phyloP scores from a whole-genome alignment of 2,888 invertebrate species.

The Antheraea assamensis region DNA sequence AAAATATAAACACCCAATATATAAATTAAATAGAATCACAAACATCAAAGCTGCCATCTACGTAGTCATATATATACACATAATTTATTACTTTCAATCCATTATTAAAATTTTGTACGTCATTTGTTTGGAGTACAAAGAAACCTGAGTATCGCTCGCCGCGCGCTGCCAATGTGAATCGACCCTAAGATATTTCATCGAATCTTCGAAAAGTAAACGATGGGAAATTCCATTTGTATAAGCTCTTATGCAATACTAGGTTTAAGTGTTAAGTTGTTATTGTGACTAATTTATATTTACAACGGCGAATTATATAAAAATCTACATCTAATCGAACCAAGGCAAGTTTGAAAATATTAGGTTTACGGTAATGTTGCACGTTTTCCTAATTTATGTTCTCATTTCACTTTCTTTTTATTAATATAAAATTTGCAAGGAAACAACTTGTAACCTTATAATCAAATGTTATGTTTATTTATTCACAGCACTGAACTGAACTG shows the following conservation, averaged over 20 bases:
- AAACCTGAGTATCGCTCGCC: not conserved
- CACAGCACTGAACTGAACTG: not conserved
- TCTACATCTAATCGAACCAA: conserved; percentile 53
- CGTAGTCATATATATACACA: not conserved
- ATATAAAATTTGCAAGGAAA: not conserved
- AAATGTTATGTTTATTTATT: conserved; percentile 1
- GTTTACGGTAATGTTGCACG: not conserved
- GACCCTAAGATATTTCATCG: conserved; percentile 52
- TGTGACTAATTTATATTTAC: conserved; percentile 75
- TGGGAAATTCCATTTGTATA: conserved; percentile 65
- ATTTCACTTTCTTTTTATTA: not conserved
- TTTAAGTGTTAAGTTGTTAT: conserved; percentile 82
- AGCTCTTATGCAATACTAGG: conserved; percentile 81
- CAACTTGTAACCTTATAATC: not conserved
- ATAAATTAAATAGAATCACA: too few relatives aligned
- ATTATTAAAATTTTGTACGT: not conserved
- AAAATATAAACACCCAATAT: not conserved
- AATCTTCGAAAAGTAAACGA: conserved; percentile 35
- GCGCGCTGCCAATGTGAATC: conserved; percentile 38
- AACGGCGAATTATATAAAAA: conserved; percentile 58
- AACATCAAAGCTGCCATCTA: too few relatives aligned
- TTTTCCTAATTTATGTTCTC: not conserved
- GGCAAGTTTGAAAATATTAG: conserved; percentile 10
- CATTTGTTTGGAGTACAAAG: not conserved
- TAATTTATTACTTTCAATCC: not conserved